Conservation (phyloP, 2,113 vertebrate species). For the Prochilodus magdalenae region DNA sequence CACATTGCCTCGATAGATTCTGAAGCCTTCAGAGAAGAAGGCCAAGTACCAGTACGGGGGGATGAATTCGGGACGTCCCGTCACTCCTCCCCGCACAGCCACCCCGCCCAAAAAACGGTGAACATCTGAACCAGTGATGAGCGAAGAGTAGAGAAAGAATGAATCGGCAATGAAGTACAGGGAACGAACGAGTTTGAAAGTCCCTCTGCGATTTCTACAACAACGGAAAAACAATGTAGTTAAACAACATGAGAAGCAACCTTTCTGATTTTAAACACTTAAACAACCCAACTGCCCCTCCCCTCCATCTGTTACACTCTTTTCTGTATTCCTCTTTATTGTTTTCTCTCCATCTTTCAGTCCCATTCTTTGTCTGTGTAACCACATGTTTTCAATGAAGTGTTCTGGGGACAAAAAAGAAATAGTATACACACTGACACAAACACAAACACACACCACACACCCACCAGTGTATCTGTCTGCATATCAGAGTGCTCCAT, state of each 20-base stretch:
- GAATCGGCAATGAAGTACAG: constrained; percentile 8
- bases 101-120: constrained; percentile 54
- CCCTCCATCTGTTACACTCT: neutral
- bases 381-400: constrained; percentile 13
- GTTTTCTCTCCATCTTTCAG: constrained; percentile 4
- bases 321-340: neutral
- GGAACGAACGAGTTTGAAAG: constrained; percentile 10
- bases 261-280: constrained; percentile 36
- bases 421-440: neutral
- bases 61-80: constrained; percentile 52
- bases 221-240: constrained; percentile 44
- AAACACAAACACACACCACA: neutral
- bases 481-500: constrained; percentile 30
- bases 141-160: neutral
- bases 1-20: constrained; percentile 34
- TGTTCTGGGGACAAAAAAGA: constrained; percentile 25
- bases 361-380: constrained; percentile 29
- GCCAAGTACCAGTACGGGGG: constrained; percentile 53
- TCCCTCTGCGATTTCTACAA: constrained; percentile 23
- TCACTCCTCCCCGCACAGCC: constrained; percentile 52
- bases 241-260: constrained; percentile 19
- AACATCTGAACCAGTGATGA: neutral
- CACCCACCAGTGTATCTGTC: constrained; percentile 4
- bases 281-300: neutral
- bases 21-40: constrained; percentile 56